Conservation (phyloP, 1,140 invertebrate genomes). For the Diorhabda carinulata region DNA sequence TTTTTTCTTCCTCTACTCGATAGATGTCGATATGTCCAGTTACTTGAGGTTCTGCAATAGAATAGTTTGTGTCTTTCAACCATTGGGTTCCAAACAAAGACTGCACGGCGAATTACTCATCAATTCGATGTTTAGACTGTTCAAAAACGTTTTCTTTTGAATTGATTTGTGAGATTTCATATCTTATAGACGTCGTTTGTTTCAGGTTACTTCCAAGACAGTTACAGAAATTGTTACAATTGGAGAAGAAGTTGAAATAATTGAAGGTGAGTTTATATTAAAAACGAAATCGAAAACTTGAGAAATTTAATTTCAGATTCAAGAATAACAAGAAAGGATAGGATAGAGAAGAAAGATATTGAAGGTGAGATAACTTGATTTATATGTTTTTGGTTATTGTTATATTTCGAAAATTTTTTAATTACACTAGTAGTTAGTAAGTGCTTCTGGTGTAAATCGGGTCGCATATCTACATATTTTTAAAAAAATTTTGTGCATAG, state of each 20-base stretch:
- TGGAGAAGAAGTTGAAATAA: constrained; percentile 38
- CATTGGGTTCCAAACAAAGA: too few species aligned
- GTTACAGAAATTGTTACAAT: constrained; percentile 36
- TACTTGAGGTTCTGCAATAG: too few species aligned
- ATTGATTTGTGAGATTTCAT: too few species aligned
- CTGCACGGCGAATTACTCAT: too few species aligned
- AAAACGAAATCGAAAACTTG: not conserved
- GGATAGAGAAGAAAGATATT: constrained; percentile 33
- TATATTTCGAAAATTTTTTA: constrained; percentile 5
- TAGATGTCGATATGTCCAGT: too few species aligned
- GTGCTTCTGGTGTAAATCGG: constrained; percentile 4
- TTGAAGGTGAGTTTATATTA: constrained; percentile 38
- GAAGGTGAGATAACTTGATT: constrained; percentile 28
- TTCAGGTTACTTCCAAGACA: constrained; percentile 18
- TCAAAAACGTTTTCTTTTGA: too few species aligned
- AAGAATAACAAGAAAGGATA: constrained; percentile 30
- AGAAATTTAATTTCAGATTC: constrained; percentile 23
- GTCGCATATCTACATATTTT: not conserved
- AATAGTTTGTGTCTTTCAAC: too few species aligned
- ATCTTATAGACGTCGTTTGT: not conserved
- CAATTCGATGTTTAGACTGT: too few species aligned
- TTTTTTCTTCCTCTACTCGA: too few species aligned
- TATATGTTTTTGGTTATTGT: not conserved
- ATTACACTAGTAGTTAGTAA: constrained; percentile 3
- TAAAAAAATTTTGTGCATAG: too few species aligned